Conservation (phyloP, 2,888 invertebrate genomes). For the Ditylenchus weischeri region DNA sequence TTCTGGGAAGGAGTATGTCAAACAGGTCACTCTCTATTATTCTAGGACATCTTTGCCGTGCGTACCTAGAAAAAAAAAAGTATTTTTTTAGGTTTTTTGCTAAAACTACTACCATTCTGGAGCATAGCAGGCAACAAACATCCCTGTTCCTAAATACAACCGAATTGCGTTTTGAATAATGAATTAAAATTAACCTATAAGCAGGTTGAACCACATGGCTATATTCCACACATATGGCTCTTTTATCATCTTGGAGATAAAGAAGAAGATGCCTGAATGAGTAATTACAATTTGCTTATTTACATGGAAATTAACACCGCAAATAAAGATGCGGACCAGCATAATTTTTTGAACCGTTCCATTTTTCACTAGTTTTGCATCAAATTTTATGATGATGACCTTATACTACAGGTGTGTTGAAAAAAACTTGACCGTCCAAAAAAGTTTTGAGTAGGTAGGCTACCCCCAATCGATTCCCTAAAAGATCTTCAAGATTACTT, state of each 20-base stretch:
- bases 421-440: too few species aligned
- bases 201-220: conserved; percentile 78
- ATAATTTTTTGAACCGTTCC: too few species aligned
- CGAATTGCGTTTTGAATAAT: background rate
- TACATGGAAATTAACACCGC: conserved; percentile 30
- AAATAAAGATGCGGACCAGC: background rate
- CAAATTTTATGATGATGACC: too few species aligned
- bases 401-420: too few species aligned
- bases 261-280: conserved; percentile 58
- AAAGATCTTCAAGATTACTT: too few species aligned
- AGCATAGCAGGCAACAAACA: conserved; percentile 60
- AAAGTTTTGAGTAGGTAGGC: too few species aligned
- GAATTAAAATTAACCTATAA: conserved; percentile 66
- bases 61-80: conserved; percentile 63
- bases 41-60: conserved; percentile 63
- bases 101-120: conserved; percentile 70
- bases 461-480: too few species aligned
- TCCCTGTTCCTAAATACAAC: conserved; percentile 47
- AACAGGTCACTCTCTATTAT: conserved; percentile 24
- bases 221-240: conserved; percentile 69
- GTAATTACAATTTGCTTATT: conserved; percentile 34
- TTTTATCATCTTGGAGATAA: conserved; percentile 62
- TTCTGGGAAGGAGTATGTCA: conserved; percentile 33
- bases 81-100: too few species aligned
- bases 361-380: too few species aligned